Conservation (phyloP, 2,797 vertebrate genomes). For the Rhabdophis nuchalis region DNA sequence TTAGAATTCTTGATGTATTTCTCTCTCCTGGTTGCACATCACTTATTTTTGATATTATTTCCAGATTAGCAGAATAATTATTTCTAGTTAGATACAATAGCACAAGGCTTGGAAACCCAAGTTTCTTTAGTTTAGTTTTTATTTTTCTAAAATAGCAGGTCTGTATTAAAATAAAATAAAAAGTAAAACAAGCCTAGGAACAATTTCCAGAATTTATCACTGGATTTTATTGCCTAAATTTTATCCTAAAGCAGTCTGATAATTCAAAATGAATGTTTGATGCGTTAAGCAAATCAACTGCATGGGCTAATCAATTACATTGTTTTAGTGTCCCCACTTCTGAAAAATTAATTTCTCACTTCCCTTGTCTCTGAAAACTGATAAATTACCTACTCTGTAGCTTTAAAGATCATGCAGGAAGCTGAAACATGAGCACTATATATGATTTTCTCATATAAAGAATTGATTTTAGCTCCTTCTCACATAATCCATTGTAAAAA, state of each 20-base stretch:
- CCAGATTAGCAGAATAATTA: neutral
- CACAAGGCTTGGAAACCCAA: neutral
- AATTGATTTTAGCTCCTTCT: constrained; percentile 50
- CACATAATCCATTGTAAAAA: neutral
- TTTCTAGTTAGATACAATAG: neutral
- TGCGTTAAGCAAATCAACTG: constrained; percentile 48
- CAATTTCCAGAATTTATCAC: neutral
- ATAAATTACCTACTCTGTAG: constrained; percentile 46
- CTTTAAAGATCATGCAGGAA: constrained; percentile 48
- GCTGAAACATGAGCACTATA: constrained; percentile 49
- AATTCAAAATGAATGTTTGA: constrained; percentile 31
- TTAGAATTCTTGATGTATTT: neutral
- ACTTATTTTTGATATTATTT: neutral
- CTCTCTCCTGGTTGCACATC: neutral
- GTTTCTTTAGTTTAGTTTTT: neutral
- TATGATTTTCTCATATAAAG: constrained; percentile 50
- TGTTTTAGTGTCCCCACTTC: constrained; percentile 37
- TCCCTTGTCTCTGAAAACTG: constrained; percentile 49
- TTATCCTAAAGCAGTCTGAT: neutral
- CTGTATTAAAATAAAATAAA: too few relatives aligned
- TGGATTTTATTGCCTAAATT: neutral
- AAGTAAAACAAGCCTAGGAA: neutral
- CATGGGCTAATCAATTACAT: constrained; percentile 49
- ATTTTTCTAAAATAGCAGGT: neutral
- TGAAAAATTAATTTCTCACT: constrained; percentile 60